Evolutionary conservation across 2,113 vertebrate genomes (phyloP).

Genomic region (Brachyhypopomus occidentalis): DNA sequence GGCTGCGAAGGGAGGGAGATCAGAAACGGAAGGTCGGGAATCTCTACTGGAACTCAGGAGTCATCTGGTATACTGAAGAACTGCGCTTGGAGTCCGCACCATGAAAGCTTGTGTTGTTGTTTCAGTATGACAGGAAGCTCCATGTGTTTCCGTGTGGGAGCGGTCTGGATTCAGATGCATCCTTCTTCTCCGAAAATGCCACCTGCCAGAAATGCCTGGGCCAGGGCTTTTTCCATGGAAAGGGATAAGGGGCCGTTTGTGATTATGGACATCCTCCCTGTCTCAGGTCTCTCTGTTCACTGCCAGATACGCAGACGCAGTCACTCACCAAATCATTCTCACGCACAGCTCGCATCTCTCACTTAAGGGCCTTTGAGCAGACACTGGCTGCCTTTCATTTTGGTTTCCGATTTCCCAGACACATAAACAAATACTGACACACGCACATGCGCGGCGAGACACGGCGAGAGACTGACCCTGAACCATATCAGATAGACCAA

Average conservation of each 20-base stretch:
- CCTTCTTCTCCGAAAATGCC: not conserved
- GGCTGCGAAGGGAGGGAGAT: not conserved
- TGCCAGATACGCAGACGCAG: too few relatives aligned
- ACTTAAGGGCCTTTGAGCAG: too few relatives aligned
- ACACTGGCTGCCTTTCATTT: too few relatives aligned
- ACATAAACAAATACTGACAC: too few relatives aligned
- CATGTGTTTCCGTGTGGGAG: slow-evolving; percentile 57
- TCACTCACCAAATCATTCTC: too few relatives aligned
- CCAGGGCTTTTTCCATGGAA: not conserved
- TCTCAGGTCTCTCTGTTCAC: not conserved
- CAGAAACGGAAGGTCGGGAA: slow-evolving; percentile 1
- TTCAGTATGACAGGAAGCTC: slow-evolving; percentile 59
- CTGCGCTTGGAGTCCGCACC: slow-evolving; percentile 38
- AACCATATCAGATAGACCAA: too few relatives aligned
- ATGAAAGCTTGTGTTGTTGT: slow-evolving; percentile 55
- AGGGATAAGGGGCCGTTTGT: not conserved
- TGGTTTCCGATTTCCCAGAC: too few relatives aligned
- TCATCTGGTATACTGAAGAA: slow-evolving; percentile 60
- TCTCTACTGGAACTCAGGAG: slow-evolving; percentile 8
- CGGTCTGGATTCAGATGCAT: not conserved
- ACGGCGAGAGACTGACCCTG: too few relatives aligned
- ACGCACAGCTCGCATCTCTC: too few relatives aligned
- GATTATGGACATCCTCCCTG: not conserved
- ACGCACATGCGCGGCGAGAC: too few relatives aligned
- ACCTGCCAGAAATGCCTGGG: not conserved